Evolutionary conservation across 2,888 invertebrate species (phyloP).

Genomic region (Eutolmus rufibarbis): DNA sequence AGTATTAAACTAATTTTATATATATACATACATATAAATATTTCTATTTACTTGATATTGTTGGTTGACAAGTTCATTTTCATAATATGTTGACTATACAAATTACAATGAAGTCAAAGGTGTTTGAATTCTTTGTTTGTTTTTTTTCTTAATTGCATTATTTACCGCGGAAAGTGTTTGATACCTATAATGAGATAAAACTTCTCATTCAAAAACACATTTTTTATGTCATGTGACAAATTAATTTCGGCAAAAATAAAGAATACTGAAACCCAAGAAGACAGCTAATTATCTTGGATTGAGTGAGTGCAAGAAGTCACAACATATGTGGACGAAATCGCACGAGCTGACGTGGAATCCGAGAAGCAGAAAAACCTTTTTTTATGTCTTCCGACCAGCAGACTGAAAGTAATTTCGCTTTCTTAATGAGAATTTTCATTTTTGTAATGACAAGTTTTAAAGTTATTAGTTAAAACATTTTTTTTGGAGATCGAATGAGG

Average conservation of each 20-base stretch:
- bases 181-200: background rate
- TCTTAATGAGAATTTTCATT: background rate
- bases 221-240: background rate
- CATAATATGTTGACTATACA: too few species aligned
- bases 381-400: background rate
- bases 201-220: background rate
- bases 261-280: constrained; percentile 13
- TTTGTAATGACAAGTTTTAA: background rate
- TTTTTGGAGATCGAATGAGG: background rate
- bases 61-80: too few species aligned
- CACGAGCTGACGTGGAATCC: background rate
- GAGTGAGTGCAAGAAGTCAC: background rate
- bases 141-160: too few species aligned
- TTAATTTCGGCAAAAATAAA: background rate
- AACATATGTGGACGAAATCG: constrained; percentile 11
- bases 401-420: background rate
- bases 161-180: too few species aligned
- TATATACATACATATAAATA: too few species aligned
- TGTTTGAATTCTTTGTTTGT: too few species aligned
- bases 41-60: too few species aligned
- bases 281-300: constrained; percentile 15
- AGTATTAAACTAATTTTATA: too few species aligned
- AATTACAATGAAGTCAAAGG: too few species aligned
- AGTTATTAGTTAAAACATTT: background rate
- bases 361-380: background rate